phyloP scores from a whole-genome alignment of 2,797 vertebrate species.

The Micropoecilia bifurca region DNA sequence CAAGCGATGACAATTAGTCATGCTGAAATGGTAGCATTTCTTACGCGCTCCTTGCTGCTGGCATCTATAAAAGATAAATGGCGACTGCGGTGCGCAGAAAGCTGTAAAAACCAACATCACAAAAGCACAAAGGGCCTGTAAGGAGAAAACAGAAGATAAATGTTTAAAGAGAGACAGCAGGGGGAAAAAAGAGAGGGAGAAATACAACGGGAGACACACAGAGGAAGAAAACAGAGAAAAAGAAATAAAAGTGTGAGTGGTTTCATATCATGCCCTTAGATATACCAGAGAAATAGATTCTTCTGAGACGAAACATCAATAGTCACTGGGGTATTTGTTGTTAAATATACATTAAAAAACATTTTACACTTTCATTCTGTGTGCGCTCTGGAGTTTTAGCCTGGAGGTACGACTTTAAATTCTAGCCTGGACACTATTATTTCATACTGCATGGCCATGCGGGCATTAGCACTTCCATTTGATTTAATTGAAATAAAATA shows the following conservation, averaged over 20 bases:
- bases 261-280: conserved; percentile 88
- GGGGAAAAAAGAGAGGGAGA: conserved; percentile 33
- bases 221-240: conserved; percentile 70
- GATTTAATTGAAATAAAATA: conserved; percentile 79
- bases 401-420: conserved; percentile 95
- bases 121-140: conserved; percentile 81
- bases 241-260: conserved; percentile 77
- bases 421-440: conserved; percentile 86
- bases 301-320: conserved; percentile 94
- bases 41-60: conserved; percentile 68
- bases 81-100: conserved; percentile 78
- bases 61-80: conserved; percentile 85
- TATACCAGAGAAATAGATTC: conserved; percentile 84
- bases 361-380: conserved; percentile 98
- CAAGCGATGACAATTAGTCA: conserved; percentile 77
- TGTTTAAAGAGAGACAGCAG: conserved; percentile 83
- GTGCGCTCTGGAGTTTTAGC: conserved; percentile 90
- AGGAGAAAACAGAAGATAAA: conserved; percentile 84
- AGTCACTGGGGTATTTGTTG: conserved; percentile 94
- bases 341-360: conserved; percentile 99
- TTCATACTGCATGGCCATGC: conserved; percentile 83
- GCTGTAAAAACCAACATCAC: conserved; percentile 83
- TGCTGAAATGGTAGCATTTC: conserved; percentile 70
- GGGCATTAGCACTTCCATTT: conserved; percentile 82
- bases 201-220: conserved; percentile 81